Percentiles rank a stretch among this genome's conserved stretches.
Conservation (phyloP, 2,797 vertebrate species). For the Rhinella marina region DNA sequence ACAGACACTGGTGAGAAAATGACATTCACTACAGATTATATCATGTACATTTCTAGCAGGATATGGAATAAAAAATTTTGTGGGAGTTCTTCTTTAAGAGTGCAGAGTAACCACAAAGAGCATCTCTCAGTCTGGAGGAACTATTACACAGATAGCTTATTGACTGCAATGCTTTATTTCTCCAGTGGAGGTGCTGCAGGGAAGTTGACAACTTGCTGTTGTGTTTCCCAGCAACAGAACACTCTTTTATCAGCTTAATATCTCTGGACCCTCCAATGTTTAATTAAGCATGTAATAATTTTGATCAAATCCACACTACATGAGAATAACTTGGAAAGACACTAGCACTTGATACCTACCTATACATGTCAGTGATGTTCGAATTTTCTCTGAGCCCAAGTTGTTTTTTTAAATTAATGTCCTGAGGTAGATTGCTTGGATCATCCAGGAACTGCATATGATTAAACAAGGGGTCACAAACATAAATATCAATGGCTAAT, state of each 20-base stretch:
- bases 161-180: neutral
- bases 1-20: too few species aligned
- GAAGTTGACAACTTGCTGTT: neutral
- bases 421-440: conserved; percentile 72
- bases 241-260: neutral
- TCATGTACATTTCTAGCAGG: too few species aligned
- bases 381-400: conserved; percentile 72
- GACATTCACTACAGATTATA: too few species aligned
- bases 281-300: neutral
- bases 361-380: conserved; percentile 70
- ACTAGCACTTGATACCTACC: conserved; percentile 66
- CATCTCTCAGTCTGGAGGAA: too few species aligned
- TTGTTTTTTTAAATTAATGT: conserved; percentile 70
- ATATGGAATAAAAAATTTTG: too few species aligned
- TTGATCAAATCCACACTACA: neutral
- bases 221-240: neutral
- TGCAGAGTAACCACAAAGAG: too few species aligned
- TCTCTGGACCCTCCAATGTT: neutral
- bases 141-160: too few species aligned
- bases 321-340: neutral
- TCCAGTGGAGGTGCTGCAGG: neutral
- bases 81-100: too few species aligned
- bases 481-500: neutral
- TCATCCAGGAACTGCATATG: conserved; percentile 74
- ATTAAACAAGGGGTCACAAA: neutral